Evolutionary conservation across 2,888 invertebrate species (phyloP).

Genomic region (Calameuta idolon): DNA sequence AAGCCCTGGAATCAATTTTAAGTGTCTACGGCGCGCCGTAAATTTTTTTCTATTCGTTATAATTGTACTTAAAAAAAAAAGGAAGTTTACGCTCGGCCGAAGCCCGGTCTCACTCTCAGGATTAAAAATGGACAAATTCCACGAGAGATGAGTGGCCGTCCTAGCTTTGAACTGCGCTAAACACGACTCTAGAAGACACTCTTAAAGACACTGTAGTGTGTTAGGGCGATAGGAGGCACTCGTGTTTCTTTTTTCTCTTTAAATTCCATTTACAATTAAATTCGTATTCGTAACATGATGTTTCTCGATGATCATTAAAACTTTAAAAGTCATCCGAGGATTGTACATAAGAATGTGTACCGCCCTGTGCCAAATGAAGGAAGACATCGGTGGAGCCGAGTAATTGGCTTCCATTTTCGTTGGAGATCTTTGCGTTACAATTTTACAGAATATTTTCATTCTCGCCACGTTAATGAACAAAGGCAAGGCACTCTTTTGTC

Average conservation of each 20-base stretch:
- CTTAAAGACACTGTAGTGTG: background rate
- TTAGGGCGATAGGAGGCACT: background rate
- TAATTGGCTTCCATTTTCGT: background rate
- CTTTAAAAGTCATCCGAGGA: background rate
- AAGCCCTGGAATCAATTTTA: background rate
- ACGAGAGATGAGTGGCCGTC: background rate
- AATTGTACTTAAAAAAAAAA: background rate
- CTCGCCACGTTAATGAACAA: background rate
- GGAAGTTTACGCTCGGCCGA: background rate
- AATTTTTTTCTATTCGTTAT: constrained; percentile 1
- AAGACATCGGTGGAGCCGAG: background rate
- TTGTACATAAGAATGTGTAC: background rate
- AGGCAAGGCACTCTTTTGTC: background rate
- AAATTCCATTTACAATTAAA: background rate
- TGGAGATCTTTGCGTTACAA: background rate
- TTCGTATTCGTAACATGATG: background rate
- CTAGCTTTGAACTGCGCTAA: background rate
- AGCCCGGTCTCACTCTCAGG: background rate
- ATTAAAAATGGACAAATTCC: background rate
- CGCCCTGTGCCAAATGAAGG: background rate
- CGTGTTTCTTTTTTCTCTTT: background rate
- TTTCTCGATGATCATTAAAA: background rate
- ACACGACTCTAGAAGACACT: background rate
- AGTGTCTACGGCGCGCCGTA: background rate
- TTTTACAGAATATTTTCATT: background rate